Evolutionary conservation across 2,113 vertebrate species (phyloP), one percentile per base, ranked within the genome.

Genomic region (Gorsachius goisagi): DNA sequence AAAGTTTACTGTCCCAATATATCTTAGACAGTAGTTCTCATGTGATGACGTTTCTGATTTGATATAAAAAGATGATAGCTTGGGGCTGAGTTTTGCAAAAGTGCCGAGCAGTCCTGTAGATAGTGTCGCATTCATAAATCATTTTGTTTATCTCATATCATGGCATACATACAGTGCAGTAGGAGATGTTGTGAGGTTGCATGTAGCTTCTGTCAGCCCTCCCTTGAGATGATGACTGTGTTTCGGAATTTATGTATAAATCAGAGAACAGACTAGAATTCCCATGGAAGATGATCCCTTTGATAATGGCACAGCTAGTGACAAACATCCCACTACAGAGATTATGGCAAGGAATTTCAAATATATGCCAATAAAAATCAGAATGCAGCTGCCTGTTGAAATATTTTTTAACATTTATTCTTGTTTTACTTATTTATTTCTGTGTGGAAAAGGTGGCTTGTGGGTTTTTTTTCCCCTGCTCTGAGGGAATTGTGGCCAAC

Each of bases 121-220:
- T 28, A 84, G 14, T 13, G 14, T 60, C 6, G 1, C 9, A 33
- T 58, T 63, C 52, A 45, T 88, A 76, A 83, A 83, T 63, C 5
- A 55, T 20, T 55, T 73, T 76, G 12, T 68, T 76, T 82, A 15
- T 47, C 28, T 63, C 18, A 15, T 82, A 44, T 21, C 28, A 56
- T 22, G 33, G 32, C 6, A 53, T 45, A 62, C 20, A 50, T 24
- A 24, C 71, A 88, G 15, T 47, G 26, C 15, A 52, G 45, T 24
- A 60, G 6, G 6, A 3, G 13, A 15, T 71, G 9, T 18, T 0
- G 0, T 69, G 30, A 64, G 9, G 9, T 52, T 44, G 7, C 15
- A 12, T 33, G 26, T 55, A 32, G 15, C 30, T 95, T 58, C 47
- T 89, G 30, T 63, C 28, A 58, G n/a, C 12, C 5, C 11, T 81